Percentiles rank a stretch among this genome's conserved stretches.
These are phyloP conservation scores for Odocoileus hemionus DNA, from an alignment of 2,113 vertebrate genomes.

Conservation along the genomic window DNA sequence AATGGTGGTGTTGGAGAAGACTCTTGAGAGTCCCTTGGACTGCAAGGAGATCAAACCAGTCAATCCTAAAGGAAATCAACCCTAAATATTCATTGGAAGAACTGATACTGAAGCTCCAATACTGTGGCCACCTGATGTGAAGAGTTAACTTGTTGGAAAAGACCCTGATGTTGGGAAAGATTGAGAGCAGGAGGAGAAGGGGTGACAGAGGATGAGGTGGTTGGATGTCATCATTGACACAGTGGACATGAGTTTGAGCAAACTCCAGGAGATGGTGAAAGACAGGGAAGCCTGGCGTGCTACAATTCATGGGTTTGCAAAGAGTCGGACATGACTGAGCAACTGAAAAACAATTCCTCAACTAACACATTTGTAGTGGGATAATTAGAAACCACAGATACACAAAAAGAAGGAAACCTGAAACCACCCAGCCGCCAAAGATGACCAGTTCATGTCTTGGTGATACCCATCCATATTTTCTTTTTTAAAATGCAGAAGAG, in stretches of 20 bases:
- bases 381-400: background rate
- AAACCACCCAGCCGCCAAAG: too few species aligned
- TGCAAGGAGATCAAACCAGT: background rate
- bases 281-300: background rate
- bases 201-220: background rate
- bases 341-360: background rate
- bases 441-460: too few species aligned
- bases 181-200: background rate
- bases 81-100: background rate
- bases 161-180: background rate
- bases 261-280: background rate
- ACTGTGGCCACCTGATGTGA: background rate
- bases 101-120: background rate
- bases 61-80: background rate
- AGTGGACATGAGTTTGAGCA: background rate
- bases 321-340: background rate
- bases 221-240: background rate
- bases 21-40: background rate
- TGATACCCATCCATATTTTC: rapidly evolving
- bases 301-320: background rate
- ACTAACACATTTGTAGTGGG: background rate
- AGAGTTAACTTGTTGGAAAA: background rate
- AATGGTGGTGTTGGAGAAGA: background rate
- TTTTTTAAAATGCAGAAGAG: background rate
- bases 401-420: background rate